Evolutionary conservation across 1,140 invertebrate species (phyloP).

Genomic region (Physella acuta): DNA sequence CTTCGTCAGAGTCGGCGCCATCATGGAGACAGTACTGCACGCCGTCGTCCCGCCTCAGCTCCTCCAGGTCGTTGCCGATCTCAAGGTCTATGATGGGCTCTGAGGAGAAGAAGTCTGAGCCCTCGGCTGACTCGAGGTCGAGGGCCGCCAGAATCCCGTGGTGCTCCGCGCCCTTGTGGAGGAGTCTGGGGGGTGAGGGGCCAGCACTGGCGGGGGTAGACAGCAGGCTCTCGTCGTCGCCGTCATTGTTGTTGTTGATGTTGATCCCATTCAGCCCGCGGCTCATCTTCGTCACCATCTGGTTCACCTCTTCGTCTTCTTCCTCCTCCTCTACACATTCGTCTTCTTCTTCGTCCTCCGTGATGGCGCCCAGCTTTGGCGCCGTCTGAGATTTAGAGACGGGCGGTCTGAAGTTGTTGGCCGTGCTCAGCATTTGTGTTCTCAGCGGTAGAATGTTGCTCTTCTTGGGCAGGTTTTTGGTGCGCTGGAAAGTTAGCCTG

Average conservation of each 20-base stretch:
- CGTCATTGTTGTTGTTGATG: not conserved
- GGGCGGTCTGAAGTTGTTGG: conserved; percentile 76
- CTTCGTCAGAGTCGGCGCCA: conserved; percentile 48
- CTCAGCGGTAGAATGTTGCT: conserved; percentile 66
- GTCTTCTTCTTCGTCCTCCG: conserved; percentile 68
- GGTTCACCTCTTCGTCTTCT: not conserved
- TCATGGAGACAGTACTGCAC: conserved; percentile 47
- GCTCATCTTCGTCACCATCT: not conserved
- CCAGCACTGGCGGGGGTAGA: conserved; percentile 10
- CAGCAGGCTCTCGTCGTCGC: not conserved
- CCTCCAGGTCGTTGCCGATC: conserved; percentile 53
- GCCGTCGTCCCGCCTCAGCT: conserved; percentile 44
- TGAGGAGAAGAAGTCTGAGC: conserved; percentile 22
- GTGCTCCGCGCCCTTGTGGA: conserved; percentile 21
- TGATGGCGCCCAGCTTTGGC: conserved; percentile 89
- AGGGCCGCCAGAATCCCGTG: conserved; percentile 18
- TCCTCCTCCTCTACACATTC: conserved; percentile 29
- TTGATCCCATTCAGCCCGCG: too few species aligned
- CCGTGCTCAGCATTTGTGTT: conserved; percentile 68
- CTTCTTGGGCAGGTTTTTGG: conserved; percentile 76
- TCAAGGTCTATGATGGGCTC: conserved; percentile 49
- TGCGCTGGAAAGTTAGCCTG: conserved; percentile 66
- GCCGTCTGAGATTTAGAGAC: conserved; percentile 88
- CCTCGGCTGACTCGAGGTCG: conserved; percentile 2
- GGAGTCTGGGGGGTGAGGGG: not conserved